phyloP scores from a whole-genome alignment of 2,113 vertebrate species.

The Pseudonaja textilis region DNA sequence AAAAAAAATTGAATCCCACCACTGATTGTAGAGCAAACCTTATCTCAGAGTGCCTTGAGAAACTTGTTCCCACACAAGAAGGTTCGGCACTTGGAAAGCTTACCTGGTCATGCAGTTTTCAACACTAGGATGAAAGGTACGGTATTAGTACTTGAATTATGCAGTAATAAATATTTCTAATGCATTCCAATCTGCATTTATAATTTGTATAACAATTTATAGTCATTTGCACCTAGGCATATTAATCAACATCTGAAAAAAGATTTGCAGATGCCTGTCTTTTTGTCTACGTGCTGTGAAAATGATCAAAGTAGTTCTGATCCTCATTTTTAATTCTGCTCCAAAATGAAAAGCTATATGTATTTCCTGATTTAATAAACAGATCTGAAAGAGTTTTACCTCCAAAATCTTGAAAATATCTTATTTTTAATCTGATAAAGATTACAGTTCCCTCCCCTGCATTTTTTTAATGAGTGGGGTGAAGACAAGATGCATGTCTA shows the following conservation, averaged over 20 bases:
- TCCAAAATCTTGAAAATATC: background rate
- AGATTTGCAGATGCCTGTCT: background rate
- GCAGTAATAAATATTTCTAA: background rate
- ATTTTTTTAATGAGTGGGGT: background rate
- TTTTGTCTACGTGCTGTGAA: background rate
- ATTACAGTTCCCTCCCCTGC: background rate
- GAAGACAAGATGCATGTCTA: background rate
- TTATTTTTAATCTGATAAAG: background rate
- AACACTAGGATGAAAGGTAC: background rate
- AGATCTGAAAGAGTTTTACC: background rate
- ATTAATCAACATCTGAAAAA: background rate
- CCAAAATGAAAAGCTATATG: background rate
- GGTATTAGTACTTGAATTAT: background rate
- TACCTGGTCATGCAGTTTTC: too few relatives aligned
- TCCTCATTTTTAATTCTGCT: background rate
- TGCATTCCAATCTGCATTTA: background rate
- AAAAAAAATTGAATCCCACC: too few relatives aligned
- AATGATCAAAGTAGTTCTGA: background rate
- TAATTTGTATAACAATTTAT: background rate
- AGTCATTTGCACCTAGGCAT: background rate
- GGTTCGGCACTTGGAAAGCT: background rate
- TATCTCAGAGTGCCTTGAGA: background rate
- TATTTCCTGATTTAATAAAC: background rate
- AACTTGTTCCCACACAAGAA: background rate
- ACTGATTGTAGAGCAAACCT: background rate